Evolutionary conservation across 2,113 vertebrate genomes (phyloP).

Genomic region (Arenaria interpres): DNA sequence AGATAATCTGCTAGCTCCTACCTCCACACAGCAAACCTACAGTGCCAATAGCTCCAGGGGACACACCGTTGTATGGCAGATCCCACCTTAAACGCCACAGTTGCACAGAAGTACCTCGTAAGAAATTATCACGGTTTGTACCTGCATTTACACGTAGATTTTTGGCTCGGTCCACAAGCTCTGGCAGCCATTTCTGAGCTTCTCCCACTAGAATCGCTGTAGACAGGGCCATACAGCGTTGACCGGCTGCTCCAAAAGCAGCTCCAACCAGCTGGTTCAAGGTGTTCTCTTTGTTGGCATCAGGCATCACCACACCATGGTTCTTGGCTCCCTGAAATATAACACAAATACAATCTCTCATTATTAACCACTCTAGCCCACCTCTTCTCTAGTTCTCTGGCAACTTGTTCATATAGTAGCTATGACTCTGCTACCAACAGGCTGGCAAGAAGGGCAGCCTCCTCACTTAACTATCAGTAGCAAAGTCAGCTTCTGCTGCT

Average conservation of each 20-base stretch:
- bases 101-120: background rate
- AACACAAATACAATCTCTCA: background rate
- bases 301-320: conserved; percentile 97
- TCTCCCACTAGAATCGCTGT: conserved; percentile 93
- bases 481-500: background rate
- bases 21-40: background rate
- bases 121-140: conserved; percentile 51
- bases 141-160: conserved; percentile 90
- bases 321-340: conserved; percentile 92
- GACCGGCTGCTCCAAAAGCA: conserved; percentile 95
- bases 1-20: background rate
- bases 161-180: conserved; percentile 91
- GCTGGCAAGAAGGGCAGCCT: conserved; percentile 1
- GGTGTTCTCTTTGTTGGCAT: conserved; percentile 97
- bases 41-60: background rate
- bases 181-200: conserved; percentile 89
- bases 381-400: background rate
- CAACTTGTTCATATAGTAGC: background rate
- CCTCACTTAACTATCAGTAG: background rate
- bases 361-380: background rate
- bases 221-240: conserved; percentile 98
- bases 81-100: background rate
- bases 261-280: conserved; percentile 96
- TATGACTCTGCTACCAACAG: background rate
- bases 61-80: background rate